A percentile compares a stretch with the other conserved stretches of the same genome.
These are phyloP conservation scores for Ormyrus nitidulus DNA, from an alignment of 2,888 invertebrate genomes.

Conservation along the genomic window DNA sequence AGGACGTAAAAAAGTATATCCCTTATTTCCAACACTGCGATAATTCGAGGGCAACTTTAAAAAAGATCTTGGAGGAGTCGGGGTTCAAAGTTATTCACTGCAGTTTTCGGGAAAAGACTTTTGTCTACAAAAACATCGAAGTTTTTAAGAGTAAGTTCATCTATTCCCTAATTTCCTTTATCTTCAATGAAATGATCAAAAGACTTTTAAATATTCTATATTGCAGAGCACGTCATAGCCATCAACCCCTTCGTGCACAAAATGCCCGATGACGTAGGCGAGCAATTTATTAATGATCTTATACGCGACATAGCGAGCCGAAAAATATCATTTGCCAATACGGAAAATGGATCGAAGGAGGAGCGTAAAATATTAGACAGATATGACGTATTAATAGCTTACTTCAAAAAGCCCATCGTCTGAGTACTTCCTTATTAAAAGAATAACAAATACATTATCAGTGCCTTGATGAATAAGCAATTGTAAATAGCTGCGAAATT, in stretches of 20 bases:
- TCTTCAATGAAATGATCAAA: not conserved
- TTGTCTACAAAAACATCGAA: conserved; percentile 78
- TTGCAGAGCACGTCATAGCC: conserved; percentile 81
- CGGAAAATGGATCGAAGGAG: conserved; percentile 73
- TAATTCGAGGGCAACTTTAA: conserved; percentile 79
- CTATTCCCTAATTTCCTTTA: conserved; percentile 2
- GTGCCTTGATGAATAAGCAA: not conserved
- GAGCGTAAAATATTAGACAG: conserved; percentile 74
- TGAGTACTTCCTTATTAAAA: not conserved
- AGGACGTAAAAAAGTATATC: conserved; percentile 81
- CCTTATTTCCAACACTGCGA: conserved; percentile 82
- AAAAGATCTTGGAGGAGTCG: conserved; percentile 77
- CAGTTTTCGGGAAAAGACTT: conserved; percentile 78
- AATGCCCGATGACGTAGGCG: conserved; percentile 79
- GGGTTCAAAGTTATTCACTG: conserved; percentile 82
- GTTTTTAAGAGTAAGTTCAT: conserved; percentile 75
- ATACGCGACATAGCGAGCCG: conserved; percentile 76
- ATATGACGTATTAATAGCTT: conserved; percentile 69
- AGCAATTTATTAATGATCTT: conserved; percentile 81
- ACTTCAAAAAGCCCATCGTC: conserved; percentile 65
- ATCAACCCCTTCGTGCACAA: conserved; percentile 83
- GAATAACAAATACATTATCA: not conserved
- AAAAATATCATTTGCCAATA: conserved; percentile 74
- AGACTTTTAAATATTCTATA: not conserved
- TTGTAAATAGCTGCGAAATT: too few relatives aligned